Base-by-base conservation (phyloP, 64 coral and sea anemone species). In the Montipora cactus region DNA sequence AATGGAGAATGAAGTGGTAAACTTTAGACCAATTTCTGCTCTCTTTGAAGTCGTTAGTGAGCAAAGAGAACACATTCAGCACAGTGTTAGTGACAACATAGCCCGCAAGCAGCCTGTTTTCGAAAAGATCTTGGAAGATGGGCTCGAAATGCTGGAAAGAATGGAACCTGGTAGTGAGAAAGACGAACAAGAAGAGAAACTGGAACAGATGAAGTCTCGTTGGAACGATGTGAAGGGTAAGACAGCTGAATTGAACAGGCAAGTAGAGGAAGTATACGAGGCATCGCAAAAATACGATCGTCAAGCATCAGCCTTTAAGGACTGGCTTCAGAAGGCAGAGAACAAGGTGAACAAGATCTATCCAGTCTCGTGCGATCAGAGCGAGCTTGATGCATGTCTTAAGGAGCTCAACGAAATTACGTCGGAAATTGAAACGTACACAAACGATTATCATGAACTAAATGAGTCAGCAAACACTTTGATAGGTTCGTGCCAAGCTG, bases 111-210 rank as follows among this genome's bases (percentile, higher is more conserved):
- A 99, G 66, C 97, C 95, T 2, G 95, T 99, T 8, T 99, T 89
- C 55, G 95, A 96, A 47, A 99, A 94, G 47, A 76, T 99, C n/a
- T 81, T 99, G 6, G 95, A 99, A 70, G 97, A 99, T 82, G 95
- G 97, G 28, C 81, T 68, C 45, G n/a, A 57, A 49, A 89, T 99
- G 92, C 83, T 92, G 15, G 81, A 92, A 68, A 91, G 89, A 75
- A 90, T 94, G 79, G 97, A 94, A 46, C 92, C 95, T 79, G 97
- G 97, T 7, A 77, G 92, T 2, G 97, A 99, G 67, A 92, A 94
- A 79, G 89, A 99, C n/a, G 79, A 79, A 11, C 89, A 95, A 0
- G 52, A 89, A 25, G 76, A 73, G 48, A 94, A 92, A 78, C 89
- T 99, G 25, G 76, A 91, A 44, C 79, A 94, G 8, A 92, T 93